Percentiles rank a stretch among this genome's conserved stretches.
phyloP scores from a whole-genome alignment of 2,113 vertebrate species.

The Pelusios castaneus region DNA sequence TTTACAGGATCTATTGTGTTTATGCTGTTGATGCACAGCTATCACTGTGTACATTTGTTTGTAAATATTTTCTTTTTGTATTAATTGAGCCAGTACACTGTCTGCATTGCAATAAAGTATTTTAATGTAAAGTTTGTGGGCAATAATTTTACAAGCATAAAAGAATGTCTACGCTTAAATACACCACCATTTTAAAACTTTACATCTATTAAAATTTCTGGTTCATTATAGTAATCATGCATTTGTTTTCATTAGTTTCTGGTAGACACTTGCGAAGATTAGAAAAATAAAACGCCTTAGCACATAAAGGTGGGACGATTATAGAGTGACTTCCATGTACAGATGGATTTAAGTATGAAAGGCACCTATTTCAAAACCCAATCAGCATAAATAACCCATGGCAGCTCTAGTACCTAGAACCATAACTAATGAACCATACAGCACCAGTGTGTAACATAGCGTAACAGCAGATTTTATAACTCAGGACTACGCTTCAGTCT shows the following conservation, averaged over 20 bases:
- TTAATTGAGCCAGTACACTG: slow-evolving; percentile 71
- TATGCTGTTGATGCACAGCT: slow-evolving; percentile 54
- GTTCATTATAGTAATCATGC: neutral
- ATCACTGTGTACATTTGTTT: slow-evolving; percentile 71
- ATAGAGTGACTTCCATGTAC: neutral
- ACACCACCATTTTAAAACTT: neutral
- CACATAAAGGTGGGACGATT: neutral
- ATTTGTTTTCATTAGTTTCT: neutral
- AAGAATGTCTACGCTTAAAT: neutral
- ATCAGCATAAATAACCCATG: neutral
- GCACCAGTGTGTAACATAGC: neutral
- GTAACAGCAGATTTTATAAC: neutral
- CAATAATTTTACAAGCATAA: neutral
- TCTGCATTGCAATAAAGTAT: slow-evolving; percentile 83
- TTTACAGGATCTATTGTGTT: slow-evolving; percentile 52
- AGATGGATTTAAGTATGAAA: neutral
- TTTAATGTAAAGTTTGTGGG: slow-evolving; percentile 70
- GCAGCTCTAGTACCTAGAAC: neutral
- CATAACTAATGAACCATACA: neutral
- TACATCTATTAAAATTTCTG: neutral
- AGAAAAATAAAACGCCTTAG: neutral
- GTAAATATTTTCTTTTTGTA: slow-evolving; percentile 82
- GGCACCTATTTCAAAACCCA: neutral
- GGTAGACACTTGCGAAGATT: neutral
- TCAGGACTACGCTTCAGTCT: neutral